Evolutionary conservation across 1,140 invertebrate genomes (phyloP), one percentile per base, ranked within the genome.

Genomic region (Drosophila guanche): DNA sequence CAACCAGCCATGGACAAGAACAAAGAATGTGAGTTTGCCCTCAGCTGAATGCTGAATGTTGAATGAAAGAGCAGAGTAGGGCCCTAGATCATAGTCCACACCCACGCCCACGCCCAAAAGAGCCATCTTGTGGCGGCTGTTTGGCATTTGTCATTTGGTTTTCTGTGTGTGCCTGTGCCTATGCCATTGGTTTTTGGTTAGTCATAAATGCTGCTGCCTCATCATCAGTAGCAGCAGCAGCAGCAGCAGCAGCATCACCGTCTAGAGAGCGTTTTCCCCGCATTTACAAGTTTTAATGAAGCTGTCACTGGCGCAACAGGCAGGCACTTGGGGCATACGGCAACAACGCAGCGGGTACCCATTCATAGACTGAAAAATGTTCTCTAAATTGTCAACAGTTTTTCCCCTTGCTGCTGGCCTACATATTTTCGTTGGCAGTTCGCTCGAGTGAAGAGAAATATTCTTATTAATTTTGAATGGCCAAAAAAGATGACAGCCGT

Each of bases 1-100:
- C 97, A 97, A 83, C 95, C 97, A 83, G 94, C 96, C 86, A 97
- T 98, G 95, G 97, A 98, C 92, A 97, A 97, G 91, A 98, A 99
- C 92, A 99, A 98, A 94, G 97, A 99, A 95, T 98, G 98, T 99
- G 92, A 97, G 96, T 95, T 79, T 41, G 16, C 3, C 8, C 5
- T 5, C 40, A 5, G 8, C 48, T 0, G 10, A 12, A 12, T 37
- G 10, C 1, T 12, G 33, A 37, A 37, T 12, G 33, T 3, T 12
- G 7, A 12, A 50, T 14, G 8, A 12, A 12, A 10, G 2, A 60
- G 20, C 10, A 12, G 14, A 41, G 3, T 14, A 41, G 5, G 33
- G 8, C 23, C 20, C 10, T 8, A 5, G 8, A 33, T 25, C 8
- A 3, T 10, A 61, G 7, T 27, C 1, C n/a, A 37, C 10, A 10